A percentile compares a stretch with the other conserved stretches of the same genome.
Evolutionary conservation across 2,888 invertebrate genomes (phyloP).

Genomic region (Cyrtodaria siliqua): DNA sequence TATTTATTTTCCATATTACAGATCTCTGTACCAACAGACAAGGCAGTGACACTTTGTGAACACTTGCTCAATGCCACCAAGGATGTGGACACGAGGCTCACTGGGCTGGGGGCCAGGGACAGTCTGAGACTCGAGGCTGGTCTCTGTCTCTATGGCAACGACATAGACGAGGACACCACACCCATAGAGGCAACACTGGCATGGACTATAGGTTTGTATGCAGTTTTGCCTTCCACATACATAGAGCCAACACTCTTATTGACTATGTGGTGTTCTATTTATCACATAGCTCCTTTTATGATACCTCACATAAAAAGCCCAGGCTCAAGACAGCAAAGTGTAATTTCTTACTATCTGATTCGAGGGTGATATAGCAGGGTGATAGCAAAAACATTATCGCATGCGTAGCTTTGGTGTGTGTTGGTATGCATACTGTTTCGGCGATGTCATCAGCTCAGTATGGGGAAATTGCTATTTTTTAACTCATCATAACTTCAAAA

Average conservation of each 20-base stretch:
- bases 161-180: constrained; percentile 95
- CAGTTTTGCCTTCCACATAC: neutral
- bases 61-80: constrained; percentile 89
- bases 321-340: too few species aligned
- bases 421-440: too few species aligned
- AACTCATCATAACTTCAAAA: too few species aligned
- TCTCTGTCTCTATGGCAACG: constrained; percentile 97
- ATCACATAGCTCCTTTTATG: too few species aligned
- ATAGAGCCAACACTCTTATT: neutral
- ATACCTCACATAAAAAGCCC: too few species aligned
- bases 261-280: too few species aligned
- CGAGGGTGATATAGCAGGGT: too few species aligned
- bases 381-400: too few species aligned
- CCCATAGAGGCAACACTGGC: constrained; percentile 96
- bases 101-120: constrained; percentile 97
- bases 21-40: constrained; percentile 93
- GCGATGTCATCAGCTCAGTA: too few species aligned
- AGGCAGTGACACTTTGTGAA: constrained; percentile 90
- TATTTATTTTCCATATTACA: constrained; percentile 58
- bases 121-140: constrained; percentile 98
- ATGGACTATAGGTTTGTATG: constrained; percentile 92
- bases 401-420: too few species aligned
- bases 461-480: too few species aligned
- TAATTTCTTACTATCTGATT: too few species aligned
- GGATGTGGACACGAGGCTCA: constrained; percentile 91